phyloP scores from a whole-genome alignment of 2,797 vertebrate species.

The Eulemur albifrons region DNA sequence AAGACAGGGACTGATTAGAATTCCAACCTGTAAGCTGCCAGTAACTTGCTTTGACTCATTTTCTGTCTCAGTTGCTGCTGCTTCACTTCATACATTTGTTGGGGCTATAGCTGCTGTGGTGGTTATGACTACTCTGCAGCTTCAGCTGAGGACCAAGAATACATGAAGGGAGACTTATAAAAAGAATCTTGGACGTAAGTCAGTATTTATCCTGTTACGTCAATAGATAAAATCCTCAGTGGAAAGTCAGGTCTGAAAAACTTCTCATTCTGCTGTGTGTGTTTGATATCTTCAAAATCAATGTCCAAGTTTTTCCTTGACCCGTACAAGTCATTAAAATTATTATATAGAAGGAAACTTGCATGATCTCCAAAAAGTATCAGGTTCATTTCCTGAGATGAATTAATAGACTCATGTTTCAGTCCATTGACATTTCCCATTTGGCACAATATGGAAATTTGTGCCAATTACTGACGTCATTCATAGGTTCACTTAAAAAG shows the following conservation, averaged over 20 bases:
- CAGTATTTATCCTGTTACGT: conserved; percentile 84
- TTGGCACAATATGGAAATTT: conserved; percentile 61
- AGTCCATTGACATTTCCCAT: conserved; percentile 75
- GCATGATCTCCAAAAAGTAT: conserved; percentile 70
- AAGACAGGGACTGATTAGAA: conserved; percentile 58
- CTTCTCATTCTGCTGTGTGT: conserved; percentile 82
- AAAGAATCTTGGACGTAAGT: conserved; percentile 84
- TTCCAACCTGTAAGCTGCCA: conserved; percentile 74
- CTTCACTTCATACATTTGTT: conserved; percentile 18
- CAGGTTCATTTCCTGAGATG: conserved; percentile 67
- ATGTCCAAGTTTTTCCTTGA: conserved; percentile 86
- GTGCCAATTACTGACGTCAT: conserved; percentile 78
- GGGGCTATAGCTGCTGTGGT: conserved; percentile 69
- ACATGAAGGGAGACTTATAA: conserved; percentile 79
- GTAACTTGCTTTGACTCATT: conserved; percentile 83
- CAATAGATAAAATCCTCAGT: conserved; percentile 78
- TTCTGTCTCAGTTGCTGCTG: conserved; percentile 80
- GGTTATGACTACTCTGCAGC: conserved; percentile 70
- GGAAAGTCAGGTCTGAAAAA: conserved; percentile 82
- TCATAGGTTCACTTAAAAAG: conserved; percentile 70
- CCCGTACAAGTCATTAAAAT: conserved; percentile 81
- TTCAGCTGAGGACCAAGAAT: conserved; percentile 54
- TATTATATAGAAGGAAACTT: conserved; percentile 78
- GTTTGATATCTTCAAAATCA: conserved; percentile 81
- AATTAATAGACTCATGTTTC: conserved; percentile 77